Base-by-base conservation (phyloP, 2,888 invertebrate species). In the Cactoblastis cactorum region DNA sequence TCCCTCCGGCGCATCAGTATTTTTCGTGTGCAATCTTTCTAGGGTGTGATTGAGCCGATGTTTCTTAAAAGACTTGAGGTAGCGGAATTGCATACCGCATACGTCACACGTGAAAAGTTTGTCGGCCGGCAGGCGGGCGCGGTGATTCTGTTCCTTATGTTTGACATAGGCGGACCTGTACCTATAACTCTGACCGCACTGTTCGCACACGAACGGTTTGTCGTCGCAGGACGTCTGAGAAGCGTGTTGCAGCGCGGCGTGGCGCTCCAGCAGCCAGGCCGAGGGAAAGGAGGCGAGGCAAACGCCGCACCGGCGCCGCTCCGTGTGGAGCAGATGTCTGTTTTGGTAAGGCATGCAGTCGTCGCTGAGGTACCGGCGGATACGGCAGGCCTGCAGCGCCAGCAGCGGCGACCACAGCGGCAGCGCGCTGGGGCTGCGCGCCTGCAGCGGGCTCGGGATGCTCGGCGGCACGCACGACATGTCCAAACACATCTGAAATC, bases 61-160 rank as follows among this genome's bases (percentile, higher is more conserved):
- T 78, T 97, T 96, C 78, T 96, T 96, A 81, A 97, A 96, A 0
- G 96, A 96, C 71, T 96, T 96, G 45, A 96, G 91, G 78, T 96
- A 96, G 59, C 96, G 92, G 60, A 96, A 97, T 77, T 96, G 96
- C 96, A 96, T 96, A 54, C 96, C 96, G 78, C 96, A 97, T 1
- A 96, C 96, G 72, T 96, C 96, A 74, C 96, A 97, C 15, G 96
- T 96, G 83, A 96, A 97, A 14, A 96, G 91, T 78, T 96, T 96
- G 78, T 96, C 96, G 19, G 96, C 96, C 1, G 96, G 96, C 39
- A 96, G 89, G 14, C 96, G 91, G 1, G 96, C 96, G 15, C 96
- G 93, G 73, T 97, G 96, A 74, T 97, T 96, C 75, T 96, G 96
- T 75, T 96, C 96, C 49, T 96, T 93, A 74, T 97, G 96, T 72